Percentiles rank a stretch among this genome's conserved stretches.
These are phyloP conservation scores for Girardinus metallicus DNA, from an alignment of 2,797 vertebrate species.

Conservation along the genomic window DNA sequence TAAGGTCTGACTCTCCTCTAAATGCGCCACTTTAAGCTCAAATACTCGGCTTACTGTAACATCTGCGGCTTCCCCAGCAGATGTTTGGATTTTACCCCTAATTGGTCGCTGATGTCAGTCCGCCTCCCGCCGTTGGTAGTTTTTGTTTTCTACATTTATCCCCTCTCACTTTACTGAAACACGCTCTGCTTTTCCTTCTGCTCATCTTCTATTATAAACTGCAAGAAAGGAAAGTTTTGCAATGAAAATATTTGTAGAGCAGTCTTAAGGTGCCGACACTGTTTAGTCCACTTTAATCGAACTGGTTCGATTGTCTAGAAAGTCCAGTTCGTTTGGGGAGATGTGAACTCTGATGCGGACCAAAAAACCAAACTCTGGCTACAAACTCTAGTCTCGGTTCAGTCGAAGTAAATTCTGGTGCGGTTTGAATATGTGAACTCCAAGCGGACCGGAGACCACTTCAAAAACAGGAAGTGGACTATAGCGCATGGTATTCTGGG, in stretches of 20 bases:
- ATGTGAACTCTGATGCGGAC: no score
- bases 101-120: conserved; percentile 33
- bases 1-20: conserved; percentile 23
- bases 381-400: no score
- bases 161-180: conserved; percentile 6
- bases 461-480: no score
- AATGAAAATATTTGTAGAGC: background rate
- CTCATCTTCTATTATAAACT: conserved; percentile 37
- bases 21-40: conserved; percentile 11
- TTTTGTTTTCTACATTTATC: conserved; percentile 36
- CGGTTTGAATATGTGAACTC: no score
- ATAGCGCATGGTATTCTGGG: no score
- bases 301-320: no score
- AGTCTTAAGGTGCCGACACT: no score
- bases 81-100: conserved; percentile 47
- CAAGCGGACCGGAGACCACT: no score
- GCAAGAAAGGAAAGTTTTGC: conserved; percentile 31
- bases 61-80: conserved; percentile 31
- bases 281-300: no score
- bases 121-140: conserved; percentile 5
- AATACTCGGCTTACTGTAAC: conserved; percentile 9
- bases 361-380: no score
- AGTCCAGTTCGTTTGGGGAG: no score
- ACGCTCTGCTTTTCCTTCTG: conserved; percentile 27
- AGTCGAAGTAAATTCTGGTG: no score